These are phyloP conservation scores for Sebastes jordani DNA, from an alignment of 2,797 vertebrate species.

Conservation along the genomic window DNA sequence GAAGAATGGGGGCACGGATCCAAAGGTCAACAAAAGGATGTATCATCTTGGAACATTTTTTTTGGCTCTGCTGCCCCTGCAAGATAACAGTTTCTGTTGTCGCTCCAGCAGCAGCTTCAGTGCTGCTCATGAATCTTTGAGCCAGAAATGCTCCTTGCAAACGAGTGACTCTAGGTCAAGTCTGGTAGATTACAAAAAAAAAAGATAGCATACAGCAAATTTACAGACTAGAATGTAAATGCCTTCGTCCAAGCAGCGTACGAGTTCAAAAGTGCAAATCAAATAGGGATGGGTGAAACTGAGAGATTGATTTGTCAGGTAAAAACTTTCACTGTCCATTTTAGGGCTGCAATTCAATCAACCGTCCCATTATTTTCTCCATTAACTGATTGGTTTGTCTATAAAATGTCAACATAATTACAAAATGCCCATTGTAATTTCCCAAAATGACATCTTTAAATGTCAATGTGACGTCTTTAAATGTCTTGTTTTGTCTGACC, in stretches of 20 bases:
- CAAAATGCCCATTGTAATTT: not conserved
- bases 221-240: not conserved
- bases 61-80: constrained; percentile 10
- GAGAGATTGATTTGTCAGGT: not conserved
- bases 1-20: constrained; percentile 33
- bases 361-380: not conserved
- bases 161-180: constrained; percentile 33
- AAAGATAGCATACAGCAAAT: not conserved
- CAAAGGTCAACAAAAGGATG: constrained; percentile 55
- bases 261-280: not conserved
- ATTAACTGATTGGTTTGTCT: not conserved
- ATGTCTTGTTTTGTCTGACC: not conserved
- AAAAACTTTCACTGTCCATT: not conserved
- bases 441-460: not conserved
- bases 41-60: constrained; percentile 33
- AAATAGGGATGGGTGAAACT: not conserved
- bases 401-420: not conserved
- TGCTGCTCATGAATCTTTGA: constrained; percentile 45
- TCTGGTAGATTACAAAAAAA: not conserved
- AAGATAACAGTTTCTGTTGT: constrained; percentile 44
- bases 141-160: constrained; percentile 21
- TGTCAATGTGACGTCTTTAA: not conserved
- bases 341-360: not conserved
- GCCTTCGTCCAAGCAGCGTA: not conserved
- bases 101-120: constrained; percentile 29